A percentile compares a stretch with the other conserved stretches of the same genome.
Evolutionary conservation across 1,140 invertebrate genomes (phyloP).

Genomic region (Sipha flava): DNA sequence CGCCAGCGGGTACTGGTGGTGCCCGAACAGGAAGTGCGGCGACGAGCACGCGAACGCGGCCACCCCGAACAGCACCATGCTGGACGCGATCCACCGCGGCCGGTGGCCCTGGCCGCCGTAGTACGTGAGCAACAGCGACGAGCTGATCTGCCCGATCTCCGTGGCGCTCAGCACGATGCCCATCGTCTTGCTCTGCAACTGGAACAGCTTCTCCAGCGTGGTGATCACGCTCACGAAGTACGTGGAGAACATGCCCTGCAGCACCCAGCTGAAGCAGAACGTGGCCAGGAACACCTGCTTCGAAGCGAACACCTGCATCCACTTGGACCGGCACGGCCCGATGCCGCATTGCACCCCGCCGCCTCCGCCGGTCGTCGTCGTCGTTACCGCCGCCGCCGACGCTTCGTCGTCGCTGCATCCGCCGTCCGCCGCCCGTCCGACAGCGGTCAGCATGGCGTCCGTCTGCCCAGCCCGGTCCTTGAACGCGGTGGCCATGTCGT

Average conservation of each 20-base stretch:
- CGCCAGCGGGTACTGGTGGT: conserved; percentile 49
- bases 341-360: conserved; percentile 56
- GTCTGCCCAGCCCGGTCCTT: neutral
- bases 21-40: conserved; percentile 71
- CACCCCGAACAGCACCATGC: conserved; percentile 80
- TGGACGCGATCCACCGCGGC: conserved; percentile 91
- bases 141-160: conserved; percentile 88
- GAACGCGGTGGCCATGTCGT: neutral
- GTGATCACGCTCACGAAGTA: conserved; percentile 96
- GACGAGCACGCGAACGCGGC: conserved; percentile 79
- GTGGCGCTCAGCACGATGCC: conserved; percentile 88
- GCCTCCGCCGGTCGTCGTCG: neutral
- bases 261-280: conserved; percentile 79
- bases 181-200: conserved; percentile 89
- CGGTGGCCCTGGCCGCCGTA: conserved; percentile 87
- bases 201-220: conserved; percentile 92
- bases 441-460: neutral
- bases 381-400: neutral
- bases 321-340: conserved; percentile 58
- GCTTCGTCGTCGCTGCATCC: neutral
- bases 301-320: conserved; percentile 70
- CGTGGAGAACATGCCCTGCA: conserved; percentile 89
- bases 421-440: neutral
- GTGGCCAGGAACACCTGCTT: conserved; percentile 80
- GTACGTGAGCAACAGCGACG: conserved; percentile 80